Conservation (phyloP, 2,888 invertebrate genomes). For the Geotrupes spiniger region DNA sequence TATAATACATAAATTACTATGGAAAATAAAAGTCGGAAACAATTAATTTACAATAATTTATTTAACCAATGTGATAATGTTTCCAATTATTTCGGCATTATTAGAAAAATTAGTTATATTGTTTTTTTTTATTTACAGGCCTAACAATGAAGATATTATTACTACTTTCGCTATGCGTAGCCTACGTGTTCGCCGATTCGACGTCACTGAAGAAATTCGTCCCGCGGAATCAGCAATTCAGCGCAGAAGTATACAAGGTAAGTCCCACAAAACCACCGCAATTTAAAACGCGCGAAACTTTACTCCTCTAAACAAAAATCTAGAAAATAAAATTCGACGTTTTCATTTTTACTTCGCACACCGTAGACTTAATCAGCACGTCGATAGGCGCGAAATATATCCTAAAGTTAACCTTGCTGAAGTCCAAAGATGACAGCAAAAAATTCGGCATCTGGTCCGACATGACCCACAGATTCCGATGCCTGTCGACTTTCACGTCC, state of each 20-base stretch:
- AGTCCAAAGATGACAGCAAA: slow-evolving; percentile 63
- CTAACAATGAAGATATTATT: slow-evolving; percentile 9
- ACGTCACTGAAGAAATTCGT: slow-evolving; percentile 44
- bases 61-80: too few relatives aligned
- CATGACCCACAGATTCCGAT: slow-evolving; percentile 73
- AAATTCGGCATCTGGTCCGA: slow-evolving; percentile 82
- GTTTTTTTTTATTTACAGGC: slow-evolving; percentile 2
- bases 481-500: slow-evolving; percentile 73
- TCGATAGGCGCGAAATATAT: slow-evolving; percentile 69
- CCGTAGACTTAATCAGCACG: slow-evolving; percentile 65
- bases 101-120: too few relatives aligned
- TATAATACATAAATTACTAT: too few relatives aligned
- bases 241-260: slow-evolving; percentile 55
- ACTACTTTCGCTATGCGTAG: slow-evolving; percentile 33
- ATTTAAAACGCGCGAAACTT: too few relatives aligned
- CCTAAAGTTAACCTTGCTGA: slow-evolving; percentile 74
- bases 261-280: slow-evolving; percentile 30
- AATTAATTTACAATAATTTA: too few relatives aligned
- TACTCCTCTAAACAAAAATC: not conserved
- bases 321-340: not conserved
- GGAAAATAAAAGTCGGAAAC: too few relatives aligned
- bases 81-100: too few relatives aligned
- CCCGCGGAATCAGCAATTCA: slow-evolving; percentile 32
- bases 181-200: slow-evolving; percentile 29
- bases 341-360: slow-evolving; percentile 57